Evolutionary conservation across 1,140 invertebrate species (phyloP).

Genomic region (Caenorhabditis elegans): DNA sequence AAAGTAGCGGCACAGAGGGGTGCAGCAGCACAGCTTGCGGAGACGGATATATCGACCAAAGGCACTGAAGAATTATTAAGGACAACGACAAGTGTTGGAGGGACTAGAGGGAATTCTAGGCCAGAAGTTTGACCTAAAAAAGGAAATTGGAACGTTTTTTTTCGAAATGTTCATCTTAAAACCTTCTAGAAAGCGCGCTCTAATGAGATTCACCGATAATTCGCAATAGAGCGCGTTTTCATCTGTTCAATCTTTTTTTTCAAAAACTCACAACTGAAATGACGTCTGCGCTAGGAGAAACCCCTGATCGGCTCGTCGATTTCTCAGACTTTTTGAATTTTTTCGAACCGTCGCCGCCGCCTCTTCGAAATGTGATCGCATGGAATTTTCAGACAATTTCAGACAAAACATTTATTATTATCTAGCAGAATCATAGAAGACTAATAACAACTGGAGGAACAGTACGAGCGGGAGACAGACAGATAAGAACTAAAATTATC

Average conservation of each 20-base stretch:
- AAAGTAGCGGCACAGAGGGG: neutral
- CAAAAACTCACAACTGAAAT: neutral
- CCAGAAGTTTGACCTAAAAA: neutral
- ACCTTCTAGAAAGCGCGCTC: neutral
- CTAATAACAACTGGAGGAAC: neutral
- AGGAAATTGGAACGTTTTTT: too few species aligned
- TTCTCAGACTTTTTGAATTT: neutral
- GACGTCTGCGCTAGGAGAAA: neutral
- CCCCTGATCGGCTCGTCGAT: neutral
- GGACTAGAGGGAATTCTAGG: neutral
- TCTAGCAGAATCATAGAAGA: too few species aligned
- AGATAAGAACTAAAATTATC: too few species aligned
- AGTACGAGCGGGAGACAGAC: neutral
- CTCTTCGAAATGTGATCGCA: neutral
- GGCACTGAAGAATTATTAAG: constrained; percentile 4
- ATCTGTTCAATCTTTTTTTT: too few species aligned
- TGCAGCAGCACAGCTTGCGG: neutral
- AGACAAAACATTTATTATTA: too few species aligned
- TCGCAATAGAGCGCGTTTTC: too few species aligned
- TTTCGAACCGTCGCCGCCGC: neutral
- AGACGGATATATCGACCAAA: neutral
- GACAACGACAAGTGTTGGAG: neutral
- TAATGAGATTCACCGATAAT: neutral
- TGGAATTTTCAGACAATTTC: neutral
- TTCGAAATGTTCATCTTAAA: neutral